Base-by-base conservation (phyloP, 2,888 invertebrate species). In the Apamea epomidion region DNA sequence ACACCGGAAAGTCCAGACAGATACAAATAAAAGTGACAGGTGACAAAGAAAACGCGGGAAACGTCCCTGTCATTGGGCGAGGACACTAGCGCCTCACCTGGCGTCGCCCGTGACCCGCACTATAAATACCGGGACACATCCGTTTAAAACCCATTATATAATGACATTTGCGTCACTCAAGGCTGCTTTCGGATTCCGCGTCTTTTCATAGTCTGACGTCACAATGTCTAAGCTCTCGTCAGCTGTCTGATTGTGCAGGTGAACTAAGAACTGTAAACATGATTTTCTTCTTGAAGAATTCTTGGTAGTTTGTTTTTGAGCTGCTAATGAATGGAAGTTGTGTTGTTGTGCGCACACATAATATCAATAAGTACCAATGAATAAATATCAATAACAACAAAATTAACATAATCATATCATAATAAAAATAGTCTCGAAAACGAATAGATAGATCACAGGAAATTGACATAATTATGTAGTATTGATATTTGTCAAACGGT, bases 71-170 rank as follows among this genome's bases (percentile, higher is more conserved):
- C 90, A 91, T 91, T 92, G 90, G 89, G 74, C 87, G 88, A 88
- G 90, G 90, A 88, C 90, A 91, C 88, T 87, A 88, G 65, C 80
- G 88, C 70, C 87, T 89, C 91, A 92, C 90, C 91, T 92, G 91
- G 83, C 78, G 79, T 82, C 87, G 91, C 89, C 92, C 92, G 88
- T 92, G 91, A 91, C 92, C 92, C 78, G 81, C 79, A 85, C 88
- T 90, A 90, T 84, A 88, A 88, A 92, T 92, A 92, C 85, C 83
- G 77, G 83, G 81, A 87, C 90, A 86, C 90, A 89, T 89, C 88
- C 89, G 88, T 90, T 90, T 86, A 79, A 80, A 88, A 89, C 68
- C 79, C 78, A 83, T 90, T 89, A 88, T 74, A 77, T 87, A 90
- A 90, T 86, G 80, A 84, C 74, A 80, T 83, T 86, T 82, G 67